Evolutionary conservation across 2,888 invertebrate species (phyloP).

Genomic region (Cryptocheilus praepositus): DNA sequence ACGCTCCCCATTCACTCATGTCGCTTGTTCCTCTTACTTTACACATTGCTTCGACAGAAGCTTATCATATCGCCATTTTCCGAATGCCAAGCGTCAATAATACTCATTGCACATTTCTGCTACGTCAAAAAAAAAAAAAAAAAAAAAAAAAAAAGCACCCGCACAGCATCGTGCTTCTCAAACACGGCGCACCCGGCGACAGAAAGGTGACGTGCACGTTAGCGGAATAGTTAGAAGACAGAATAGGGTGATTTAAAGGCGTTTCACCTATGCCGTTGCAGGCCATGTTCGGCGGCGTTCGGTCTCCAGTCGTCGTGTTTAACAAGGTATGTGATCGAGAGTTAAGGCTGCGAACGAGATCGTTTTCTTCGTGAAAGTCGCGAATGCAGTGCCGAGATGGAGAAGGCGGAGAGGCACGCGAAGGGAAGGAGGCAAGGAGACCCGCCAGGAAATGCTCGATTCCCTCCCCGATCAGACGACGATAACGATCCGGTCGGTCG

Average conservation of each 20-base stretch:
- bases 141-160: too few species aligned
- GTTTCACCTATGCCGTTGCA: background rate
- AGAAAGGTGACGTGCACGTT: too few species aligned
- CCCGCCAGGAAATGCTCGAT: conserved; percentile 44
- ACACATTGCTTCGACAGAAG: too few species aligned
- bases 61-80: too few species aligned
- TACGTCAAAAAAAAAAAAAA: too few species aligned
- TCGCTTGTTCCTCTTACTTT: too few species aligned
- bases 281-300: conserved; percentile 15
- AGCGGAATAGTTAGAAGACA: too few species aligned
- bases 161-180: too few species aligned
- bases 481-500: conserved; percentile 45
- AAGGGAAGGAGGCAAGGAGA: conserved; percentile 16
- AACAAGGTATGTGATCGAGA: conserved; percentile 54
- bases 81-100: too few species aligned
- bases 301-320: conserved; percentile 46
- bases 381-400: conserved; percentile 1
- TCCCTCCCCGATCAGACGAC: conserved; percentile 38
- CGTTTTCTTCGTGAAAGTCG: conserved; percentile 52
- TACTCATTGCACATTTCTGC: too few species aligned
- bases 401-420: background rate
- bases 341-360: conserved; percentile 55
- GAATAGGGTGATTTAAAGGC: conserved; percentile 1
- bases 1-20: too few species aligned
- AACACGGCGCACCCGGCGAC: too few species aligned